A percentile compares a stretch with the other conserved stretches of the same genome.
Conservation (phyloP, 2,888 invertebrate genomes). For the Dasysyrphus tricinctus region DNA sequence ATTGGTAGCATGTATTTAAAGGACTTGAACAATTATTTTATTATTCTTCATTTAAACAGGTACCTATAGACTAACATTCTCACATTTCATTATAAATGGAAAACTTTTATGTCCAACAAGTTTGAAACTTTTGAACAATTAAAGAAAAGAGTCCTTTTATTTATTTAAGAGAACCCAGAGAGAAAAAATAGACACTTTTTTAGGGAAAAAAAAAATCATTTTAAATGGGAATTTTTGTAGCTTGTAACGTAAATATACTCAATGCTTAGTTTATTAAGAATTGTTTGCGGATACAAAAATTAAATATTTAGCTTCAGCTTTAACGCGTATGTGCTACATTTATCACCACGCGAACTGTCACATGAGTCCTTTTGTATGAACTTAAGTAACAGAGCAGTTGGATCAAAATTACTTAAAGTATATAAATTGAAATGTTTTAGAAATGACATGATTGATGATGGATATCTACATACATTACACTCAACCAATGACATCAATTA, state of each 20-base stretch:
- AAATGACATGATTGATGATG: background rate
- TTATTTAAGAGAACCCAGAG: background rate
- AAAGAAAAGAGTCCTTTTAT: background rate
- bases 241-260: no score
- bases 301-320: no score
- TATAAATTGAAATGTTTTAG: no score
- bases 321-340: no score
- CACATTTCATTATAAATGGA: background rate
- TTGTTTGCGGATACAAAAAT: no score
- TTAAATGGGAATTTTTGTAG: no score
- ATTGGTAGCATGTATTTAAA: conserved; percentile 21
- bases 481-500: conserved; percentile 9
- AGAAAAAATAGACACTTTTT: background rate
- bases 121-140: conserved; percentile 14
- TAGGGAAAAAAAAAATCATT: no score
- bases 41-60: conserved; percentile 5
- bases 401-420: no score
- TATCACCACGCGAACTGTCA: no score
- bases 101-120: conserved; percentile 11
- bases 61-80: background rate
- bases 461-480: background rate
- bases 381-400: no score
- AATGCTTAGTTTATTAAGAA: no score
- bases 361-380: no score
- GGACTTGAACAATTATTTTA: conserved; percentile 52